phyloP scores from a whole-genome alignment of 35 echinoderm and acorn worm genomes.

The Chiridota heheva region DNA sequence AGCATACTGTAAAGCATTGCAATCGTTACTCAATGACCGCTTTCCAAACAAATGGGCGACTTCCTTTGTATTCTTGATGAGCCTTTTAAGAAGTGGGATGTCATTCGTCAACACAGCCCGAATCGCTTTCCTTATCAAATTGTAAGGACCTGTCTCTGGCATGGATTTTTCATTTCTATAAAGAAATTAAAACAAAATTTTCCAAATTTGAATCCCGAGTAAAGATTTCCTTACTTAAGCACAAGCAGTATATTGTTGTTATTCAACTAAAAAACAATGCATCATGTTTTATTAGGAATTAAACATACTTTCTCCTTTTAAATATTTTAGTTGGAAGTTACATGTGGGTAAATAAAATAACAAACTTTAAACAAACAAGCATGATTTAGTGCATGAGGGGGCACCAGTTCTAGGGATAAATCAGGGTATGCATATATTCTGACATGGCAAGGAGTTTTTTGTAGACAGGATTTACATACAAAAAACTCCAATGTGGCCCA shows the following conservation, averaged over 20 bases:
- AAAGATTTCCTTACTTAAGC: background rate
- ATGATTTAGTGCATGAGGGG: no score
- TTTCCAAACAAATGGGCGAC: conserved; percentile 50
- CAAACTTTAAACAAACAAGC: no score
- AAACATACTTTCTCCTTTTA: no score
- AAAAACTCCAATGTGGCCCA: background rate
- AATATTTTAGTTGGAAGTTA: no score
- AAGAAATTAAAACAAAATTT: background rate
- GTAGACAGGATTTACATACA: background rate
- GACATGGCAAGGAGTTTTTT: background rate
- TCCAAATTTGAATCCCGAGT: background rate
- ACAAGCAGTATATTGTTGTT: background rate
- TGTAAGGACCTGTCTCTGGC: conserved; percentile 60
- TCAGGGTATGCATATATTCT: no score
- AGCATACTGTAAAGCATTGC: conserved; percentile 72
- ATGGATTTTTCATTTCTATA: conserved; percentile 68
- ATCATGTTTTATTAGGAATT: no score
- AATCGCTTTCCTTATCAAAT: conserved; percentile 72
- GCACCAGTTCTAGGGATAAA: no score
- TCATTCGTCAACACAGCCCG: conserved; percentile 94
- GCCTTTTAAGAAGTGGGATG: conserved; percentile 61
- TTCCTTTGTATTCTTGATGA: conserved; percentile 65
- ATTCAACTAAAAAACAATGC: background rate
- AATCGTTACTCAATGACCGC: conserved; percentile 51
- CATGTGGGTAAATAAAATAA: no score